These are phyloP conservation scores for Callochromis pleurospilus DNA, from an alignment of 2,113 vertebrate genomes.

Conservation along the genomic window DNA sequence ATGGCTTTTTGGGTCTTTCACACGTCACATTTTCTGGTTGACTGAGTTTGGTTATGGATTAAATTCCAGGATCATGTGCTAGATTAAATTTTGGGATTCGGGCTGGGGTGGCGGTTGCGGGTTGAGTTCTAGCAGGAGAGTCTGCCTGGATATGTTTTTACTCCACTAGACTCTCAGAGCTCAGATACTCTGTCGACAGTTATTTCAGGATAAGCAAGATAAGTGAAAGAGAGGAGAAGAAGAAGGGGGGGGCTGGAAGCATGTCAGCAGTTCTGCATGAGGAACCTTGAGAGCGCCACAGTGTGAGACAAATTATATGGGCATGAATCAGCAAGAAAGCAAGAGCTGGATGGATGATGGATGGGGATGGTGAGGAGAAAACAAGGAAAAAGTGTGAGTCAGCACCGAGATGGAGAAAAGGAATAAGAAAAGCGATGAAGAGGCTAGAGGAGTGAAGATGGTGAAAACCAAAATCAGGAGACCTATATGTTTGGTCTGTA, in stretches of 20 bases:
- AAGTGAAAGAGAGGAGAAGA: neutral
- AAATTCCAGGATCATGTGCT: slow-evolving; percentile 30
- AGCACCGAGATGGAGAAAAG: slow-evolving; percentile 38
- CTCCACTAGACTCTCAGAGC: neutral
- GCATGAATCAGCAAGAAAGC: slow-evolving; percentile 51
- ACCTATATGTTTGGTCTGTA: neutral
- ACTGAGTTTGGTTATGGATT: slow-evolving; percentile 37
- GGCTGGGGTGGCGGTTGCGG: slow-evolving; percentile 32
- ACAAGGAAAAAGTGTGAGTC: slow-evolving; percentile 43
- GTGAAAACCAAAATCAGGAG: neutral
- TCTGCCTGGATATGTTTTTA: slow-evolving; percentile 14
- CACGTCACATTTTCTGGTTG: slow-evolving; percentile 45
- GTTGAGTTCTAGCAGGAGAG: slow-evolving; percentile 5
- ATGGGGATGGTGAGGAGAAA: slow-evolving; percentile 27
- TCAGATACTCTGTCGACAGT: neutral
- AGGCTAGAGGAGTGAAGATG: neutral
- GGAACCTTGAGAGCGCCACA: slow-evolving; percentile 30
- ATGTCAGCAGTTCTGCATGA: slow-evolving; percentile 49
- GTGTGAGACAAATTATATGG: slow-evolving; percentile 36
- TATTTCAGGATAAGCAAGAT: slow-evolving; percentile 10
- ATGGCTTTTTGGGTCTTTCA: slow-evolving; percentile 24
- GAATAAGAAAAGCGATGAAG: slow-evolving; percentile 18
- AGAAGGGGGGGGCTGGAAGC: neutral
- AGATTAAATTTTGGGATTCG: slow-evolving; percentile 24
- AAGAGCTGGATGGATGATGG: slow-evolving; percentile 28